Evolutionary conservation across 2,113 vertebrate genomes (phyloP), one percentile per base, ranked within the genome.

Genomic region (Pterocles orientalis): DNA sequence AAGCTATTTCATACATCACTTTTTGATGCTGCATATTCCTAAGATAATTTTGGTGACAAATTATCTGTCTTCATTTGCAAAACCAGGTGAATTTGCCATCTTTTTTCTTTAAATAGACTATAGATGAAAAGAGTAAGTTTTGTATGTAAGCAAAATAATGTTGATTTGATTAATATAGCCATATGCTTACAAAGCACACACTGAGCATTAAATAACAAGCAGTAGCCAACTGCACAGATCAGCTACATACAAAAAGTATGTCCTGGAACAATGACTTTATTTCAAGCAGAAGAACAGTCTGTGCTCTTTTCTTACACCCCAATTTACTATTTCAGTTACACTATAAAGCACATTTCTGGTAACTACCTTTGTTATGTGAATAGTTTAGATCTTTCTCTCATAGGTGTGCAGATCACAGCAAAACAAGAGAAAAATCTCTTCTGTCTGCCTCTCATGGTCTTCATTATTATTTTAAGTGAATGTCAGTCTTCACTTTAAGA

Each of bases 231-330:
- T 86, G 88, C 88, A 77, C 75, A 96, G 97, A 97, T 97, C 94
- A 97, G 91, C 83, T 84, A 79, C 89, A 78, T 70, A 60, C 12
- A 15, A 97, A 97, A 94, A 89, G 84, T 88, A 80, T 76, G 85
- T 95, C 92, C 96, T 85, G 60, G 91, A 97, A 98, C 97, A 97
- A 97, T 94, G 81, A 96, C 90, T 98, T 97, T 94, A 68, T 91
- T 98, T 95, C 90, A 56, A 93, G 94, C 80, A 93, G 90, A 97
- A 97, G 87, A 96, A 96, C 73, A 97, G 66, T 75, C 72, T 90
- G 76, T 83, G 90, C 82, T 97, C 73, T 94, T 96, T 92, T 82
- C 86, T 96, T 94, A 92, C 61, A 54, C 66, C 84, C 87, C 76
- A 96, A 92, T 97, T 97, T 96, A 96, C 95, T 72, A 78, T 96